A percentile compares a stretch with the other conserved stretches of the same genome.
Evolutionary conservation across 1,140 invertebrate genomes (phyloP).

Genomic region (Cotesia chilonis): DNA sequence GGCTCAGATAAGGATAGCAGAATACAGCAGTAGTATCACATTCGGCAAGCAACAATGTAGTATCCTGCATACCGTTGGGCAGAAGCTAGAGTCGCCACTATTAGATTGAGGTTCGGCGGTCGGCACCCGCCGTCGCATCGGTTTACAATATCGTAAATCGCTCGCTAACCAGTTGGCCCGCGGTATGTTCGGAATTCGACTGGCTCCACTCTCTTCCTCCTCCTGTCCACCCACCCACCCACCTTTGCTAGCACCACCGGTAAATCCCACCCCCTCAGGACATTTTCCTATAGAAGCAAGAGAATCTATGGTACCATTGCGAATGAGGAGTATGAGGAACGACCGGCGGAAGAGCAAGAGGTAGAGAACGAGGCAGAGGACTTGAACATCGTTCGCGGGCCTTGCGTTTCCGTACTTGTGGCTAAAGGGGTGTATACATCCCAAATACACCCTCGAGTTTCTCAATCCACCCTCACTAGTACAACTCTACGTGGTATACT

Average conservation of each 20-base stretch:
- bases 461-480: not conserved
- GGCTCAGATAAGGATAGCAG: conserved; percentile 18
- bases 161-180: conserved; percentile 61
- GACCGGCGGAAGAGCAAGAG: conserved; percentile 22
- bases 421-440: conserved; percentile 4
- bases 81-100: conserved; percentile 56
- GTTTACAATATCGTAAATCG: conserved; percentile 65
- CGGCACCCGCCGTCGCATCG: conserved; percentile 55
- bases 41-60: conserved; percentile 42
- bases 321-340: conserved; percentile 11
- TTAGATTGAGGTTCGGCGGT: conserved; percentile 57
- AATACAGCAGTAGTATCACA: conserved; percentile 33
- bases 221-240: conserved; percentile 38
- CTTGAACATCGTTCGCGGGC: conserved; percentile 48
- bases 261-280: conserved; percentile 25
- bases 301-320: conserved; percentile 24
- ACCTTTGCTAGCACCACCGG: conserved; percentile 36
- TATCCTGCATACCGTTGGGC: conserved; percentile 43
- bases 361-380: conserved; percentile 14
- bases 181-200: conserved; percentile 59
- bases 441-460: conserved; percentile 15
- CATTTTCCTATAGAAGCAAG: conserved; percentile 18
- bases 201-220: conserved; percentile 43
- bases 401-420: conserved; percentile 47
- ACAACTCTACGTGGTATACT: not conserved